Base-by-base conservation (phyloP, 2,113 vertebrate species). In the Sigmodon hispidus region DNA sequence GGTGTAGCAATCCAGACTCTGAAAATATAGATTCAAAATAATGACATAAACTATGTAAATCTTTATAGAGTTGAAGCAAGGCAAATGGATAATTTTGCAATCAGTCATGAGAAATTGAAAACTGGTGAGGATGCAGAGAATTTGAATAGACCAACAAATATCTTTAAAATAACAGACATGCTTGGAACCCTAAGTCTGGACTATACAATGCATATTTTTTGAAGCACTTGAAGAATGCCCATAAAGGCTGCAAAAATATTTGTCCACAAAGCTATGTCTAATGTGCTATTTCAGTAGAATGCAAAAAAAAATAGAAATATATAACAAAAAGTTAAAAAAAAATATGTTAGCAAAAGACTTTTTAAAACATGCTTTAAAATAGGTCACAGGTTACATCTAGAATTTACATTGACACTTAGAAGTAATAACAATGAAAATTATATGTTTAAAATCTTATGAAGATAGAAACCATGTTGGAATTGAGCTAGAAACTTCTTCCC, bases 351-450 rank as follows among this genome's bases (percentile, higher is more conserved):
- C n/a, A 85, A 89, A 90, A 80, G 1, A 67, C 1, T 70, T 92
- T 22, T 55, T 93, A 76, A 91, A 95, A 67, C 31, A 77, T 3
- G 81, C 22, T 87, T 95, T 59, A 83, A 88, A 94, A 87, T 80
- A 93, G 90, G 50, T 80, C 40, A 87, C 52, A 16, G n/a, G 36
- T 81, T 90, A 85, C 48, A 52, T 90, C 52, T 36, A 92, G 93
- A 92, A 76, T 69, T 73, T 87, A 48, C 86, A 86, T 31, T 89
- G 29, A 52, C 86, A 95, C 83, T 94, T 57, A 88, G 59, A 40
- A 84, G 11, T 84, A 92, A 87, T 77, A 93, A 83, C 31, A 97
- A 90, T 67, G 73, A 94, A 94, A 96, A 90, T 90, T 63, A 57
- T 84, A 87, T 61, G 73, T 93, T 85, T 70, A 90, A 95, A 84